Evolutionary conservation across 1,140 invertebrate species (phyloP).

Genomic region (Drosophila triauraria): DNA sequence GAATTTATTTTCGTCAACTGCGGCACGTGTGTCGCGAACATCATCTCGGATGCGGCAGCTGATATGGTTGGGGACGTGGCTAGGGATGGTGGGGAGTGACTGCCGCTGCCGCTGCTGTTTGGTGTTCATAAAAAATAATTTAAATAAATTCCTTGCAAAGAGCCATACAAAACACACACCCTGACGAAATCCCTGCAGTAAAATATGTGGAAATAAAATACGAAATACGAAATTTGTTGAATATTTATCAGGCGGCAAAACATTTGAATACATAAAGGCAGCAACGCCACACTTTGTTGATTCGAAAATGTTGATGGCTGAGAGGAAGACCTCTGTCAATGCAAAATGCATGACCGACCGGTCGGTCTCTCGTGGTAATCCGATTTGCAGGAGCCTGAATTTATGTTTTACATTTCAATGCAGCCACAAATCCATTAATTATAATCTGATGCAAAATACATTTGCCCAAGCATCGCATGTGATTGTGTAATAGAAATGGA

Average conservation of each 20-base stretch:
- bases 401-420: slow-evolving; percentile 33
- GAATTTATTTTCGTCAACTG: slow-evolving; percentile 74
- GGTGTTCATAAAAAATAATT: slow-evolving; percentile 49
- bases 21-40: slow-evolving; percentile 69
- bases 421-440: slow-evolving; percentile 39
- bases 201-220: slow-evolving; percentile 36
- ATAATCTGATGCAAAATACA: slow-evolving; percentile 28
- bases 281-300: neutral
- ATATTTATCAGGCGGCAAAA: slow-evolving; percentile 33
- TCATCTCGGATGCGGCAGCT: slow-evolving; percentile 35
- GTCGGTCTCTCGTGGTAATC: slow-evolving; percentile 21
- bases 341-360: slow-evolving; percentile 19
- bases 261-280: slow-evolving; percentile 18
- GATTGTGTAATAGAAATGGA: slow-evolving; percentile 5
- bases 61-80: slow-evolving; percentile 28
- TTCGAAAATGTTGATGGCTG: slow-evolving; percentile 17
- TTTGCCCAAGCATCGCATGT: neutral
- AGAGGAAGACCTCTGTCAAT: neutral
- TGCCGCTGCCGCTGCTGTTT: slow-evolving; percentile 29
- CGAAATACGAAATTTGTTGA: slow-evolving; percentile 43
- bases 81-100: neutral
- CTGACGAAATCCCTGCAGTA: slow-evolving; percentile 22
- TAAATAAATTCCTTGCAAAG: slow-evolving; percentile 34
- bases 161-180: slow-evolving; percentile 37
- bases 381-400: slow-evolving; percentile 34